Conservation (phyloP, 2,113 vertebrate species). For the Lichenostomus cassidix region DNA sequence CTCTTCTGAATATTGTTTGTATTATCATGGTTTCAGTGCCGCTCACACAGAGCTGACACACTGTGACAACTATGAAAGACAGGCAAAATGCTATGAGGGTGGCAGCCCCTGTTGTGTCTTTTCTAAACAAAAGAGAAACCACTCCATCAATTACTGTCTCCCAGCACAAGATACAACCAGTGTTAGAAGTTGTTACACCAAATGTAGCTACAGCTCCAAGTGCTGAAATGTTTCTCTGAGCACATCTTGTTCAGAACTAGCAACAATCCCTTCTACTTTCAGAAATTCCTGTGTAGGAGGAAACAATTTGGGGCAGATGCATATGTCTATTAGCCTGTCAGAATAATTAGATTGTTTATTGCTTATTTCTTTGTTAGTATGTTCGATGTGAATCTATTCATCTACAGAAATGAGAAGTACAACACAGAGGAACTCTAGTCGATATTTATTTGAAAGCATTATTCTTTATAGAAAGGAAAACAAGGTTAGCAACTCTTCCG, state of each 20-base stretch:
- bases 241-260: neutral
- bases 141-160: neutral
- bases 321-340: neutral
- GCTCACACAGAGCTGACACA: too few species aligned
- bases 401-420: neutral
- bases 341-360: neutral
- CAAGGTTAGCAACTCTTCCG: neutral
- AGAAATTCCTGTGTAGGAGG: neutral
- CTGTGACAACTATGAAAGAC: too few species aligned
- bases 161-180: neutral
- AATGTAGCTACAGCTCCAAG: neutral
- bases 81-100: neutral
- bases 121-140: neutral
- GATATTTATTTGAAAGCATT: neutral
- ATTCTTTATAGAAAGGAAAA: neutral
- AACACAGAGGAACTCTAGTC: neutral
- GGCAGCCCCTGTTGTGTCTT: neutral
- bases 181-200: neutral
- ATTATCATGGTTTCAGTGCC: too few species aligned
- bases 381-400: neutral
- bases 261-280: neutral
- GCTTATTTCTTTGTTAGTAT: neutral
- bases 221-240: neutral
- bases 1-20: too few species aligned
- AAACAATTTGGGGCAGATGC: neutral